Evolutionary conservation across 2,888 invertebrate species (phyloP).

Genomic region (Chrysotoxum bicinctum): DNA sequence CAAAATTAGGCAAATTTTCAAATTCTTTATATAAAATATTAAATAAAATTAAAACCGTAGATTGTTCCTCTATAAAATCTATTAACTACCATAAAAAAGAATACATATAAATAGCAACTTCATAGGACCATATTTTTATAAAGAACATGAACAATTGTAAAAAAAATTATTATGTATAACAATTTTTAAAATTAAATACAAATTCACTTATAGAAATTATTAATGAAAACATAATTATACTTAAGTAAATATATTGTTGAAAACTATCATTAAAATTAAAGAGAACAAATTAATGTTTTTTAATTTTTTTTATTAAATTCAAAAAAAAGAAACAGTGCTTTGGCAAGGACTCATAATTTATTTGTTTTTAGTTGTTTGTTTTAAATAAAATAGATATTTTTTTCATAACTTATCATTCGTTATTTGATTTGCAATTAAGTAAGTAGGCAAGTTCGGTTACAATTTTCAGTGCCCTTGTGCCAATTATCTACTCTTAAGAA

Average conservation of each 20-base stretch:
- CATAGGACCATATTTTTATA: conserved; percentile 71
- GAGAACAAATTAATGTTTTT: neutral
- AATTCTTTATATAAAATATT: conserved; percentile 35
- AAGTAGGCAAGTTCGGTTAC: neutral
- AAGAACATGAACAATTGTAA: conserved; percentile 56
- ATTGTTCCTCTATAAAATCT: conserved; percentile 23
- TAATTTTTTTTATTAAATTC: neutral
- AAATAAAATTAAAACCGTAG: conserved; percentile 34
- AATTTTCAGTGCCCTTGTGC: conserved; percentile 57
- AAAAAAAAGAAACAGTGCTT: neutral
- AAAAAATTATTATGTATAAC: neutral
- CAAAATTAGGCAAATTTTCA: conserved; percentile 53
- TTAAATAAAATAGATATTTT: neutral
- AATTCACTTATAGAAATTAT: conserved; percentile 1
- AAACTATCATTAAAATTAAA: neutral
- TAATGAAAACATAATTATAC: neutral
- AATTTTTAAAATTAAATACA: neutral
- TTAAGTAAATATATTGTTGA: conserved; percentile 30
- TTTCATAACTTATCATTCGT: neutral
- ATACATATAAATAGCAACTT: conserved; percentile 47
- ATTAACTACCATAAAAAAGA: conserved; percentile 13
- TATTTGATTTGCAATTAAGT: neutral
- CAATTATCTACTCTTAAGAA: conserved; percentile 37
- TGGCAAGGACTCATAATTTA: neutral
- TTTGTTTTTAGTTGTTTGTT: neutral